Evolutionary conservation across 2,797 vertebrate species (phyloP), one percentile per base, ranked within the genome.

Genomic region (Acomys russatus): DNA sequence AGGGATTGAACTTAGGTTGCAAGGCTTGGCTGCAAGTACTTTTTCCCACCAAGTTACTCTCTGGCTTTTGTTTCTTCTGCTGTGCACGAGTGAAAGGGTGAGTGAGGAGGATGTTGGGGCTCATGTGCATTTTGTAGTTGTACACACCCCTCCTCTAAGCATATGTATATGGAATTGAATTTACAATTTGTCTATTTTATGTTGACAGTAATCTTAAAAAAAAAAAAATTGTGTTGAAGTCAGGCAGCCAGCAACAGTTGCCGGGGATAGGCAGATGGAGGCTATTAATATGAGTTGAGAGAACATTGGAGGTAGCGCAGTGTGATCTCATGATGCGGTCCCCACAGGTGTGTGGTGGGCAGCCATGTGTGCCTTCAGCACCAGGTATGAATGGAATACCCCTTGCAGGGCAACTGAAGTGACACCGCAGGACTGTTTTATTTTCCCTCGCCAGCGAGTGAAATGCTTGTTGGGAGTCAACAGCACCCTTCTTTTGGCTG

Each of bases 251-350:
- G 98, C 98, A 97, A 56, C 98, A 98, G 96, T 98, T 98, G 98
- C 98, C 92, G 89, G 97, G 99, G 99, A 98, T 98, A 89, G 98
- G 99, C 97, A 44, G 44, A 44, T 44, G 44, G 96, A 98, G 96
- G 94, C 98, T 98, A 98, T 98, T 98, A 98, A 99, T 99, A 98
- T 97, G 98, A 99, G 99, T 98, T 98, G 98, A 98, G 98, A 98
- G 98, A 98, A 99, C 99, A 99, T 99, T 99, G 98, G 99, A 99
- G 99, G 99, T 99, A 98, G 97, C 99, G 98, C 98, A 98, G 98
- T 98, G 98, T 98, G 98, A 99, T 98, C 99, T 98, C 97, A 98
- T 99, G 99, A 99, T 98, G 98, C 99, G 98, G 98, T 96, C 4
- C 98, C 98, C 98, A 99, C 99, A 97, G 98, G 98, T 99, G 98